Conservation (phyloP, 2,888 invertebrate genomes). For the Deilephila elpenor region DNA sequence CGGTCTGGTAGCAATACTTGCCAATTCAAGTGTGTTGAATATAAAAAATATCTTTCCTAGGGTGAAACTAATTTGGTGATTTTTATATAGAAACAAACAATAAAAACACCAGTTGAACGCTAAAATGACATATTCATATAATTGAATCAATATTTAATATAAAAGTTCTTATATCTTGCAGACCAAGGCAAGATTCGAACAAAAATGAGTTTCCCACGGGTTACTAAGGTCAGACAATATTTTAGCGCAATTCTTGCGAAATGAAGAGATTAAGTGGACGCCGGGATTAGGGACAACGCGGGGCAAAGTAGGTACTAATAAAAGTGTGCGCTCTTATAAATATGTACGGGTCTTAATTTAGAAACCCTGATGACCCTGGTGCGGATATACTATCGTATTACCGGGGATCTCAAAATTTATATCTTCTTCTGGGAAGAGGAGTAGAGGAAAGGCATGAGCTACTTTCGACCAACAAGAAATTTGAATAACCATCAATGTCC, state of each 20-base stretch:
- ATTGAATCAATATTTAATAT: neutral
- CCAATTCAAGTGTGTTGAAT: too few relatives aligned
- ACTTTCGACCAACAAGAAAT: too few relatives aligned
- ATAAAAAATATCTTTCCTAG: too few relatives aligned
- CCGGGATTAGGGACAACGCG: constrained; percentile 9
- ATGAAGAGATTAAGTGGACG: constrained; percentile 17
- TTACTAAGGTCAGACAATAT: constrained; percentile 19
- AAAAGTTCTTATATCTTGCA: neutral
- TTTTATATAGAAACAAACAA: neutral
- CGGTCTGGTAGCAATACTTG: too few relatives aligned
- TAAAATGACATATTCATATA: neutral
- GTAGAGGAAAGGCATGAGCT: too few relatives aligned
- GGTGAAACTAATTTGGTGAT: neutral
- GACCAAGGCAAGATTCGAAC: constrained; percentile 13
- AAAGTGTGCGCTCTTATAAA: constrained; percentile 1
- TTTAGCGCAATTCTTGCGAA: constrained; percentile 22
- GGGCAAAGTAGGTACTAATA: neutral
- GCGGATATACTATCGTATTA: neutral
- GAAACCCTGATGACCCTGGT: neutral
- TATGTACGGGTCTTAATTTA: neutral
- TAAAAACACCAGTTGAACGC: neutral
- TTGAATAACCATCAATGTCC: too few relatives aligned
- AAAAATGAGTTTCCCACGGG: constrained; percentile 10
- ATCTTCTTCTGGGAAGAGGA: too few relatives aligned
- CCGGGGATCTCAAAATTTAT: too few relatives aligned